Base-by-base conservation (phyloP, 23 tunicate genomes). In the Diplosoma virens region DNA sequence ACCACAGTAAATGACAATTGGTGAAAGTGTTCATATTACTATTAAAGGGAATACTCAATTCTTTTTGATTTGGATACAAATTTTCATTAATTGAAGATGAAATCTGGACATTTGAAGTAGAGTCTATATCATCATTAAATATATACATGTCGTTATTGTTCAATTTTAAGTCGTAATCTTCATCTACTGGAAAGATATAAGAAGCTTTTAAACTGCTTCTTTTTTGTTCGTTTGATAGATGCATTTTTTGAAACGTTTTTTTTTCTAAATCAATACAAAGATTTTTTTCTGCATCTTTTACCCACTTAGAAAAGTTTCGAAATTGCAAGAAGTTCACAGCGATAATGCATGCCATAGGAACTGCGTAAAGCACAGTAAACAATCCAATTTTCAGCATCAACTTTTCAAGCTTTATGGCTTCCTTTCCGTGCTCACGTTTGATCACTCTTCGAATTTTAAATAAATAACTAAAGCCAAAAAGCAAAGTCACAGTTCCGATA, bases 401-500 rank as follows among this genome's bases (percentile, higher is more conserved):
- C 37, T 89, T 89, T 52, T 89, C 96, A 33, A 89, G 52, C 33
- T 74, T 86, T 0, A 74, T 66, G 23, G 84, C 84, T 33, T 63
- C 71, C 11, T 80, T 71, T 32, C 33, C 58, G 18, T 66, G 61
- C 71, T 89, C 82, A 11, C 55, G 61, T 32, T 65, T 32, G 6
- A 86, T 79, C 46, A 82, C 88, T 26, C 84, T 88, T 3, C 86
- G 88, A 23, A 89, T 89, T 53, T 82, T 82, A 28, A 89, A 78
- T 45, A 89, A 59, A 54, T 80, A 76, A 22, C 79, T 27, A 33
- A 89, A 70, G 24, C 96, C 96, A 25, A 71, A 37, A 22, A 73
- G 54, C 26, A 89, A 76, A 0, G 84, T 73, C 41, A 83, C 65
- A 17, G 84, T 72, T 28, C 96, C 96, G 29, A 71, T 76, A 32